Evolutionary conservation across 2,888 invertebrate genomes (phyloP).

Genomic region (Acanthosoma haemorrhoidale): DNA sequence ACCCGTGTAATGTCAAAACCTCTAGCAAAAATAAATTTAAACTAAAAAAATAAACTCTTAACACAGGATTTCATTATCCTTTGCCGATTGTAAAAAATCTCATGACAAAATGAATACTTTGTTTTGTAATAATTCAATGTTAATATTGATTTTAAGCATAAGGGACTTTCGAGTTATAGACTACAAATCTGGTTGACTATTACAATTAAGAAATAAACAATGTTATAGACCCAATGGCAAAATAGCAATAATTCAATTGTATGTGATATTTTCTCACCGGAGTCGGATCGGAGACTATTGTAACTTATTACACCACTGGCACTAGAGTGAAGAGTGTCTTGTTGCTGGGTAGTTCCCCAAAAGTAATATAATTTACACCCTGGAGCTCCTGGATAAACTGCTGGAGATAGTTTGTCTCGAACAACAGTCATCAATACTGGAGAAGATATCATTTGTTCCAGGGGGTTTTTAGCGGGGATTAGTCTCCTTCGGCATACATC

Average conservation of each 20-base stretch:
- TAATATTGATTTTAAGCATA: too few relatives aligned
- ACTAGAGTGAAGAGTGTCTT: not conserved
- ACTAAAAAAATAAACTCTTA: too few relatives aligned
- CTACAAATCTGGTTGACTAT: too few relatives aligned
- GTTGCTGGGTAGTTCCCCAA: not conserved
- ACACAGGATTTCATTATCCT: too few relatives aligned
- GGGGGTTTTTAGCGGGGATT: not conserved
- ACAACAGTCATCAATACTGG: slow-evolving; percentile 10
- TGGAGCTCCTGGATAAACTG: not conserved
- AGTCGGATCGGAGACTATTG: not conserved
- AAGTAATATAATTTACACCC: slow-evolving; percentile 3
- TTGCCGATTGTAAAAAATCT: too few relatives aligned
- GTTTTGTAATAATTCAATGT: too few relatives aligned
- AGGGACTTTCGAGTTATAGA: too few relatives aligned
- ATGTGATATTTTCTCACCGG: not conserved
- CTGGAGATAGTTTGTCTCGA: not conserved
- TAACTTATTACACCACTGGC: not conserved
- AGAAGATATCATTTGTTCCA: slow-evolving; percentile 5
- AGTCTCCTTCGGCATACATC: slow-evolving; percentile 5
- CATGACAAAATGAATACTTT: too few relatives aligned
- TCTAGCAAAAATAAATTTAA: too few relatives aligned
- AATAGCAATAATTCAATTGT: not conserved
- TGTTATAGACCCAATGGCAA: too few relatives aligned
- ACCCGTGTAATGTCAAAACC: too few relatives aligned
- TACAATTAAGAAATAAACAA: too few relatives aligned